Evolutionary conservation across 2,113 vertebrate species (phyloP).

Genomic region (Apteryx mantelli): DNA sequence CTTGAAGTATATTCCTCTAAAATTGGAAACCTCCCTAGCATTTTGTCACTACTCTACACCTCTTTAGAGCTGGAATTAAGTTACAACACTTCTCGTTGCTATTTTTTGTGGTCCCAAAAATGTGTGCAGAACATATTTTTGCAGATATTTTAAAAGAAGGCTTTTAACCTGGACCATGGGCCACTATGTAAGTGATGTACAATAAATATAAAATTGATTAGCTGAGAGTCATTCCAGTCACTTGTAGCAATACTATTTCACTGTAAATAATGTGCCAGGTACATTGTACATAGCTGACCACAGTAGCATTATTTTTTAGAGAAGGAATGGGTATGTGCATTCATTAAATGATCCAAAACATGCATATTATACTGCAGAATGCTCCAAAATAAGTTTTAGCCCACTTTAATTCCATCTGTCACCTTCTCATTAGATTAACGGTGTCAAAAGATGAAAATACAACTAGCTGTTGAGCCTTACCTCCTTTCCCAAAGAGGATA

Average conservation of each 20-base stretch:
- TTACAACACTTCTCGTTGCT: background rate
- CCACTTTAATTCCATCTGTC: background rate
- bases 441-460: background rate
- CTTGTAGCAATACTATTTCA: background rate
- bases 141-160: background rate
- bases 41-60: background rate
- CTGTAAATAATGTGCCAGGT: background rate
- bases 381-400: background rate
- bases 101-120: background rate
- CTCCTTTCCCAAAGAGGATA: background rate
- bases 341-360: background rate
- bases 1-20: background rate
- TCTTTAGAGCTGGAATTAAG: background rate
- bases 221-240: background rate
- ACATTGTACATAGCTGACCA: background rate
- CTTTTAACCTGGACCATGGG: background rate
- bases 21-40: background rate
- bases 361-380: rapidly evolving
- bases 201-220: background rate
- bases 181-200: background rate
- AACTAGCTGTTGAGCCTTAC: background rate
- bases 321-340: background rate
- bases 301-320: background rate
- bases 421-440: background rate
- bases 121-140: background rate